Percentiles rank a stretch among this genome's conserved stretches.
Conservation (phyloP, 2,113 vertebrate genomes). For the Upupa epops region DNA sequence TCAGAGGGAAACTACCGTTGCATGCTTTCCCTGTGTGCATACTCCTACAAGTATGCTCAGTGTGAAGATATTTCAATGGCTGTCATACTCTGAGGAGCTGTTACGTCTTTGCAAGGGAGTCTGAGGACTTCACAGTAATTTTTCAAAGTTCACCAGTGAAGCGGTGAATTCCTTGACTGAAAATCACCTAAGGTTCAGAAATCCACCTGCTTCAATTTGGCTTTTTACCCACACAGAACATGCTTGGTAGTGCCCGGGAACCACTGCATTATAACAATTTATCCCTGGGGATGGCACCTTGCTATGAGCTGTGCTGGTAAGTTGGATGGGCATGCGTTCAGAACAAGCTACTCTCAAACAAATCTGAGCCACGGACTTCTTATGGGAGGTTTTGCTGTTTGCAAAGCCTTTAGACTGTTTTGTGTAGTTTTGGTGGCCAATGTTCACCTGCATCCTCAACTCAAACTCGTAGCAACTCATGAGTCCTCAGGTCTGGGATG, state of each 20-base stretch:
- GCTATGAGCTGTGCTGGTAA: neutral
- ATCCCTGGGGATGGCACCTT: neutral
- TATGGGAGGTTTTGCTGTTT: neutral
- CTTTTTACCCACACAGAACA: neutral
- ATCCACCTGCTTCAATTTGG: neutral
- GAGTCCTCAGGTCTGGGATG: neutral
- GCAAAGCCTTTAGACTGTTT: neutral
- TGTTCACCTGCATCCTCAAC: neutral
- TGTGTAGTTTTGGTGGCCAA: neutral
- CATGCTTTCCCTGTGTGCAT: neutral
- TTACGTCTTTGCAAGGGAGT: neutral
- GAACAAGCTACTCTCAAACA: neutral
- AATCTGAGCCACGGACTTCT: neutral
- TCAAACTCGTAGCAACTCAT: neutral
- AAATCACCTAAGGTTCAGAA: neutral
- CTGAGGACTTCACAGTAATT: neutral
- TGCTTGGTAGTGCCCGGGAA: neutral
- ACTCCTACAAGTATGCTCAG: neutral
- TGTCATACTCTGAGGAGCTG: neutral
- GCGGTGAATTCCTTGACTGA: neutral
- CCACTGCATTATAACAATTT: neutral
- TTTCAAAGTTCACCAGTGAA: neutral
- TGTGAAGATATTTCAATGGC: neutral
- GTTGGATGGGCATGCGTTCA: neutral
- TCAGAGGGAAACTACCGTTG: neutral